phyloP scores from a whole-genome alignment of 2,888 invertebrate species.

The Nomada flava region DNA sequence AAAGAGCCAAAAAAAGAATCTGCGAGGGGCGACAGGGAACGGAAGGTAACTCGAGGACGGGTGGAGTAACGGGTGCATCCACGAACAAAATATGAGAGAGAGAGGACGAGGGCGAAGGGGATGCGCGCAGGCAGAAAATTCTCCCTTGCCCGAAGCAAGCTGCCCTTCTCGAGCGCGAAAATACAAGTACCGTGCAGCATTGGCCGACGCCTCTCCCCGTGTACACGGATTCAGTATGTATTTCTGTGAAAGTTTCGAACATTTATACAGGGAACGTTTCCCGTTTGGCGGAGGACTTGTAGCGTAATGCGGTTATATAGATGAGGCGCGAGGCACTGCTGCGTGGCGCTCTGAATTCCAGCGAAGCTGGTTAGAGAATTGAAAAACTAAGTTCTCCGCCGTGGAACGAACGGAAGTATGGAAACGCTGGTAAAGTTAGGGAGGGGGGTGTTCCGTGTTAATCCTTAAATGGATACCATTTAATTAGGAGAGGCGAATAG shows the following conservation, averaged over 20 bases:
- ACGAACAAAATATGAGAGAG: neutral
- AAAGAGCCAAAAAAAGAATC: conserved; percentile 53
- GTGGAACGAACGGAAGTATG: neutral
- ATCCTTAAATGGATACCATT: neutral
- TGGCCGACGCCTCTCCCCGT: conserved; percentile 51
- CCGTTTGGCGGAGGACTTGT: conserved; percentile 56
- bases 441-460: neutral
- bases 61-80: neutral
- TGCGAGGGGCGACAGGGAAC: conserved; percentile 26
- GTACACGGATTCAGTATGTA: conserved; percentile 51
- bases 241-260: conserved; percentile 52
- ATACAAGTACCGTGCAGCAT: conserved; percentile 43
- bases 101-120: neutral
- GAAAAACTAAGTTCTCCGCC: conserved; percentile 29
- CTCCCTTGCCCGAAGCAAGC: conserved; percentile 14
- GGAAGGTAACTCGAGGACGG: conserved; percentile 6
- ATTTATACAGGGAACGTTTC: conserved; percentile 58
- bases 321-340: neutral
- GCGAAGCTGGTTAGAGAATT: conserved; percentile 1
- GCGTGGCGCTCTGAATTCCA: neutral
- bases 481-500: neutral
- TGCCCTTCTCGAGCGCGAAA: conserved; percentile 47
- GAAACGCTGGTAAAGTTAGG: neutral
- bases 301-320: conserved; percentile 10
- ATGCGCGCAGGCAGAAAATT: conserved; percentile 4